Evolutionary conservation across 2,113 vertebrate species (phyloP), one percentile per base, ranked within the genome.

Genomic region (Stegastes partitus): DNA sequence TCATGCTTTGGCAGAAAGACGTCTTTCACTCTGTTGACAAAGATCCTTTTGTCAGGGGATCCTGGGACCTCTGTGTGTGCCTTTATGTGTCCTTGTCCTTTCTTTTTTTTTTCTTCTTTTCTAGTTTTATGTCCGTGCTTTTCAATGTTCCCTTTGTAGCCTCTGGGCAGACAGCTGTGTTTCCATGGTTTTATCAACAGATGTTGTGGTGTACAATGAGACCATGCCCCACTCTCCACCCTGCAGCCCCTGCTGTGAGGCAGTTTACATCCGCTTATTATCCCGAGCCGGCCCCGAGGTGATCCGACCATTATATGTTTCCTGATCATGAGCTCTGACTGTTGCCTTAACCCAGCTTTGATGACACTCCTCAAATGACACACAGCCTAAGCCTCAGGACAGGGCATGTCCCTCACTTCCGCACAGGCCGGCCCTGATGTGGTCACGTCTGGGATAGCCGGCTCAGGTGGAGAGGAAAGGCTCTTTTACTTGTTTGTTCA

Each of bases 131-230:
- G 58, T 77, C 79, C 69, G 68, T 34, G 11, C 65, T 81, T 88
- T 85, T 31, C 63, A 44, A 77, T 82, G 74, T 83, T 83, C 34
- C 34, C 68, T 28, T 47, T 50, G 16, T 86, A 81, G 84, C 88
- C 87, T 80, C 68, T 62, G 74, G 90, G 89, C 90, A 90, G 87
- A 91, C 92, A 93, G 92, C 90, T 93, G 92, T 77, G 77, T 84
- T 85, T 67, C 81, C 56, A 78, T 81, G 74, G 84, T 87, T 92
- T 85, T 76, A 74, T 74, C 82, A 84, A 78, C 87, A 85, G 69
- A 88, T 85, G 86, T 87, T 73, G n/a, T 44, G 34, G 75, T 42
- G 47, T 67, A 77, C 80, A 74, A 65, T 59, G 74, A 68, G 75
- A 66, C n/a, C 37, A 39, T 77, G 69, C 72, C 61, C 79, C 72